Conservation (phyloP, 2,113 vertebrate genomes). For the Tiliqua scincoides region DNA sequence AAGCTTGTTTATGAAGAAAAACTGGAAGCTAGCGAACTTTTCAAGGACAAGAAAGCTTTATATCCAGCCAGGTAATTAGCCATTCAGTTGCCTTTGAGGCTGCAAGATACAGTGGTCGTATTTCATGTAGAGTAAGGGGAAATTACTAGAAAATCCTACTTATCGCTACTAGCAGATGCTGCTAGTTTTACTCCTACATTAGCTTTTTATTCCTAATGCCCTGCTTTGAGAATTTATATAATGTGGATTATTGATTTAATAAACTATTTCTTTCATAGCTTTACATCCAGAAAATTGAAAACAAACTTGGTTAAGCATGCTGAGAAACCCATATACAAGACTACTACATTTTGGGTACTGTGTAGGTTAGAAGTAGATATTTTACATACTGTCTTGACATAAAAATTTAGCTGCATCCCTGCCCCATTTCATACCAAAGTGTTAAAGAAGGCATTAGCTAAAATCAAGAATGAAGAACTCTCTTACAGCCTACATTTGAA, state of each 20-base stretch:
- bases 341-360: not conserved
- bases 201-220: not conserved
- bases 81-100: not conserved
- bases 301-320: not conserved
- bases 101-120: not conserved
- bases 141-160: not conserved
- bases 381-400: not conserved
- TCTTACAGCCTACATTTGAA: not conserved
- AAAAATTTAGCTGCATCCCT: not conserved
- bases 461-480: not conserved
- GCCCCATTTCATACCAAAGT: not conserved
- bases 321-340: not conserved
- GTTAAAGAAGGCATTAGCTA: not conserved
- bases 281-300: not conserved
- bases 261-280: not conserved
- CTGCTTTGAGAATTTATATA: not conserved
- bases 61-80: constrained; percentile 91
- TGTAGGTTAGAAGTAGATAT: not conserved
- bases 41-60: constrained; percentile 96
- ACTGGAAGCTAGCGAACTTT: constrained; percentile 95
- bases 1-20: constrained; percentile 96
- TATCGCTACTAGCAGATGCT: not conserved
- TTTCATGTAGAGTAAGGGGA: not conserved
- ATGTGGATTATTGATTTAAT: not conserved
- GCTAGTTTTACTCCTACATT: not conserved